Evolutionary conservation across 1,140 invertebrate species (phyloP).

Genomic region (Diorhabda sublineata): DNA sequence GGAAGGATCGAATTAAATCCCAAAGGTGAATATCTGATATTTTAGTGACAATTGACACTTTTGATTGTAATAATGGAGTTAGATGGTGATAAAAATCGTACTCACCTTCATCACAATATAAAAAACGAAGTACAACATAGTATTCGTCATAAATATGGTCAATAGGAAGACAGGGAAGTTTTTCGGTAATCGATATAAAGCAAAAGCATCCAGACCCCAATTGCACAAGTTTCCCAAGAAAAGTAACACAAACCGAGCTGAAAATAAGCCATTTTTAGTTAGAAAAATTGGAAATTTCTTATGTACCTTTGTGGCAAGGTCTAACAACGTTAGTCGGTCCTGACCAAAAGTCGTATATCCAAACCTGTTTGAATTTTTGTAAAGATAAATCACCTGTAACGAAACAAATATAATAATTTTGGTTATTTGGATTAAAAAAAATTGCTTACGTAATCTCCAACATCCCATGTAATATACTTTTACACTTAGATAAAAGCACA

Average conservation of each 20-base stretch:
- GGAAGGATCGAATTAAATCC: no score
- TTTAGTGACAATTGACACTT: no score
- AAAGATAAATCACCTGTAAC: slow-evolving; percentile 46
- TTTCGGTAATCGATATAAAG: slow-evolving; percentile 58
- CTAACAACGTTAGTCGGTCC: slow-evolving; percentile 49
- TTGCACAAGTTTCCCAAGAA: slow-evolving; percentile 71
- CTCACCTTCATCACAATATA: slow-evolving; percentile 85
- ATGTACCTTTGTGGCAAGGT: slow-evolving; percentile 51
- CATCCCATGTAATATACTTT: slow-evolving; percentile 85
- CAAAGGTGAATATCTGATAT: no score
- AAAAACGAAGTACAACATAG: slow-evolving; percentile 75
- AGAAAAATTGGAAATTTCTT: no score
- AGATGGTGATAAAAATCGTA: slow-evolving; percentile 18
- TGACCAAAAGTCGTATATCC: slow-evolving; percentile 46
- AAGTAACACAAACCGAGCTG: slow-evolving; percentile 54
- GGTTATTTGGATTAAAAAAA: no score
- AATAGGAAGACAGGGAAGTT: slow-evolving; percentile 82
- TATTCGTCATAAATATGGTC: slow-evolving; percentile 78
- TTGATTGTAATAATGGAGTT: neutral
- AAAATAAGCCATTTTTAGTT: slow-evolving; percentile 8
- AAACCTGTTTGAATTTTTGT: slow-evolving; percentile 47
- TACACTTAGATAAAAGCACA: slow-evolving; percentile 68
- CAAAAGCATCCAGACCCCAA: slow-evolving; percentile 67
- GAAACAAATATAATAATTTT: no score
- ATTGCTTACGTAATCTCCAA: slow-evolving; percentile 62